A percentile compares a stretch with the other conserved stretches of the same genome.
Conservation (phyloP, 2,888 invertebrate species). For the Neria commutata region DNA sequence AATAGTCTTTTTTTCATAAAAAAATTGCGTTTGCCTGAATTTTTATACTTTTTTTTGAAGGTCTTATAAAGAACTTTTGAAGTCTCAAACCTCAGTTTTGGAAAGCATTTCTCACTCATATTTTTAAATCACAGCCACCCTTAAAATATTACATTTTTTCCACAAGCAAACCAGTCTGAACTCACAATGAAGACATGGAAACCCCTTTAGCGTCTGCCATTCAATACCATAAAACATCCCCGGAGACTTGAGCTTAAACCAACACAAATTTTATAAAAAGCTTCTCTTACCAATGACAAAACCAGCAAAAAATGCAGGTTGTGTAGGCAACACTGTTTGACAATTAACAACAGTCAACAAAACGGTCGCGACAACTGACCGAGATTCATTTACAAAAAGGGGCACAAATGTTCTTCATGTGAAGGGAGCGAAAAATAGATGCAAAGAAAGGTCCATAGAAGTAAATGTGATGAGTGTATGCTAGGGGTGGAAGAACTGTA, state of each 20-base stretch:
- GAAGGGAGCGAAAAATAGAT: slow-evolving; percentile 21
- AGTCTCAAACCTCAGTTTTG: too few relatives aligned
- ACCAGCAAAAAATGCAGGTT: slow-evolving; percentile 3
- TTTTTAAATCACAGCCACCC: neutral
- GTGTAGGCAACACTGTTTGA: slow-evolving; percentile 7
- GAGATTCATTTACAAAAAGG: slow-evolving; percentile 23
- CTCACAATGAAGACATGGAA: neutral
- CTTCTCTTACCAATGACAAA: neutral
- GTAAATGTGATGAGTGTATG: neutral
- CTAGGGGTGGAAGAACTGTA: neutral
- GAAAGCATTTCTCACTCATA: too few relatives aligned
- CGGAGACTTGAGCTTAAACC: slow-evolving; percentile 10
- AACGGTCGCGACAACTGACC: slow-evolving; percentile 27
- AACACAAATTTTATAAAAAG: slow-evolving; percentile 1
- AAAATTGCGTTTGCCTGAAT: neutral
- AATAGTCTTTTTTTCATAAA: neutral
- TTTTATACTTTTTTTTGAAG: neutral
- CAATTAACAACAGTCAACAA: slow-evolving; percentile 10
- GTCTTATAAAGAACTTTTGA: too few relatives aligned
- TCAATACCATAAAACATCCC: slow-evolving; percentile 23
- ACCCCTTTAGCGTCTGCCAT: neutral
- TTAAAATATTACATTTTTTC: neutral
- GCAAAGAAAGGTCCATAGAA: neutral
- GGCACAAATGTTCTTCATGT: neutral
- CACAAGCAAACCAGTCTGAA: neutral